These are phyloP conservation scores for Camponotus pennsylvanicus DNA, from an alignment of 1,140 invertebrate genomes.

Conservation along the genomic window DNA sequence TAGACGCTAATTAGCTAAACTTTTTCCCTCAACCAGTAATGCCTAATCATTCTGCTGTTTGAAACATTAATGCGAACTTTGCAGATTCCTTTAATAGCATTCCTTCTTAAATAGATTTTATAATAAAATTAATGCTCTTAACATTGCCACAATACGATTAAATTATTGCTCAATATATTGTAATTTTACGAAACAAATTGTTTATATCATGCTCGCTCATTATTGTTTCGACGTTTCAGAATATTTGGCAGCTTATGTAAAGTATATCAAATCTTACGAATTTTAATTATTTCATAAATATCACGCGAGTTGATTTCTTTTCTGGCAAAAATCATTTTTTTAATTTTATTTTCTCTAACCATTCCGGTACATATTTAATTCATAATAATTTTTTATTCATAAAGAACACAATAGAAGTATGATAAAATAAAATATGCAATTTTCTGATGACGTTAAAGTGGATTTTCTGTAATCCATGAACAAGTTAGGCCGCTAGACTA, in stretches of 20 bases:
- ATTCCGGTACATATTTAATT: neutral
- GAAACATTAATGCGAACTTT: constrained; percentile 34
- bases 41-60: constrained; percentile 49
- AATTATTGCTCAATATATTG: neutral
- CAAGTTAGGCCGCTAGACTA: constrained; percentile 37
- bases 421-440: neutral
- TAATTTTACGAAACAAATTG: neutral
- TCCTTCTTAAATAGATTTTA: neutral
- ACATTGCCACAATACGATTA: neutral
- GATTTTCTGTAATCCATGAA: constrained; percentile 34
- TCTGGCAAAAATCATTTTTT: neutral
- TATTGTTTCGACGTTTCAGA: neutral
- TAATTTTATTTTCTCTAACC: neutral
- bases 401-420: neutral
- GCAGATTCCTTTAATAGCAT: constrained; percentile 2
- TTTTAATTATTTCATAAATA: constrained; percentile 1
- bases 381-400: neutral
- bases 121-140: neutral
- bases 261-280: neutral
- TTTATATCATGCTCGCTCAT: neutral
- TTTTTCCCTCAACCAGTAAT: constrained; percentile 59
- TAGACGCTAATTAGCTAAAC: constrained; percentile 66
- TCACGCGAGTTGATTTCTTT: neutral
- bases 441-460: neutral
- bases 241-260: neutral